Base-by-base conservation (phyloP, 2,888 invertebrate species). In the Rotaria socialis region DNA sequence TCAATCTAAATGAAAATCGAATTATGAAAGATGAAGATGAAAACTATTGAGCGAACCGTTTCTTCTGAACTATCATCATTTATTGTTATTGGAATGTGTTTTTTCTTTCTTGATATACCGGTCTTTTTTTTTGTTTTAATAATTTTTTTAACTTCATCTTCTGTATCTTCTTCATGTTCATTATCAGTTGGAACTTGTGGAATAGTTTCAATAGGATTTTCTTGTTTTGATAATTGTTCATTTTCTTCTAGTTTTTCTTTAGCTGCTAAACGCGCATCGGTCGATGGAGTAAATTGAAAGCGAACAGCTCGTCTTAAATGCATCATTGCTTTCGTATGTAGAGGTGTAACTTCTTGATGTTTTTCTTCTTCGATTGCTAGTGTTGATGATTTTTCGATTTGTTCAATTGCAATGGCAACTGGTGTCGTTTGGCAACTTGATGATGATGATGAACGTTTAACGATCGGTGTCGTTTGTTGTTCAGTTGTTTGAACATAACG, bases 371-470 rank as follows among this genome's bases (percentile, higher is more conserved):
- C 19, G 4, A 67, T 19, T 35, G 2, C 35, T 35, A 35, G 2
- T 35, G 35, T 35, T 35, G 35, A 35, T 2, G 35, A 2, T 35
- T 35, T 35, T 35, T 35, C 35, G 35, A 35, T 35, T 35, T 35
- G 35, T 35, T 35, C 35, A 35, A 35, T 35, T 35, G 35, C 35
- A 35, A 35, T 35, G 35, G 35, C 35, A 35, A 35, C 35, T 35
- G 67, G 67, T 67, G 67, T 67, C 35, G 67, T 67, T 67, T 67
- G 67, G 27, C 60, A 60, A 60, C 60, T 60, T 60, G 60, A n/a
- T 27, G 60, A 60, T 60, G 60, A 60, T n/a, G n/a, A 60, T 35
- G 35, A 35, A 60, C 60, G 60, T 11, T 5, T 60, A 2, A n/a
- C 10, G 27, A 67, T n/a, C 5, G 67, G 67, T 35, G 67, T 35